These are phyloP conservation scores for Eilema sororculum DNA, from an alignment of 2,888 invertebrate genomes.

Conservation along the genomic window DNA sequence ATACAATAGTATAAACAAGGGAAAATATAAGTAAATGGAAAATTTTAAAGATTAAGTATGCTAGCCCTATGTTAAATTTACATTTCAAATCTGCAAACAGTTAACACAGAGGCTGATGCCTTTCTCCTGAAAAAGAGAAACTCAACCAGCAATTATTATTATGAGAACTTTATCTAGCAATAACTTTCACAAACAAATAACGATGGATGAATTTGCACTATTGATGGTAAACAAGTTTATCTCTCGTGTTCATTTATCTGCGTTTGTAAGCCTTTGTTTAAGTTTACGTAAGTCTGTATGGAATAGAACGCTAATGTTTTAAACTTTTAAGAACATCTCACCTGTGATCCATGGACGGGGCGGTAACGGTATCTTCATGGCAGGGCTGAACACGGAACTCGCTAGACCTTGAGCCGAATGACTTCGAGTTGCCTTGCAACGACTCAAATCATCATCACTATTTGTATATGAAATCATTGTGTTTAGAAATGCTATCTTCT, in stretches of 20 bases:
- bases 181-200: conserved; percentile 6
- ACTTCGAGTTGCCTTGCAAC: conserved; percentile 69
- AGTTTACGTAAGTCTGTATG: not conserved
- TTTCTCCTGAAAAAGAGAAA: not conserved
- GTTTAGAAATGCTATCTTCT: conserved; percentile 42
- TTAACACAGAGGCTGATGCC: not conserved
- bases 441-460: conserved; percentile 58
- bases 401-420: conserved; percentile 81
- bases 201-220: not conserved
- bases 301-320: not conserved
- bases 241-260: not conserved
- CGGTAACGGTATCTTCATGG: conserved; percentile 84
- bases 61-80: not conserved
- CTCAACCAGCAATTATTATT: not conserved
- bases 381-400: conserved; percentile 69
- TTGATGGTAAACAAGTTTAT: not conserved
- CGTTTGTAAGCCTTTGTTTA: not conserved
- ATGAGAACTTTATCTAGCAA: not conserved
- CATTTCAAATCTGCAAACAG: not conserved
- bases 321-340: conserved; percentile 54
- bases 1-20: not conserved
- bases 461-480: conserved; percentile 69
- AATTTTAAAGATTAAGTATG: not conserved
- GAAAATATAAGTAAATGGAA: not conserved
- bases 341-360: conserved; percentile 84